Evolutionary conservation across 2,113 vertebrate genomes (phyloP).

Genomic region (Numida meleagris): DNA sequence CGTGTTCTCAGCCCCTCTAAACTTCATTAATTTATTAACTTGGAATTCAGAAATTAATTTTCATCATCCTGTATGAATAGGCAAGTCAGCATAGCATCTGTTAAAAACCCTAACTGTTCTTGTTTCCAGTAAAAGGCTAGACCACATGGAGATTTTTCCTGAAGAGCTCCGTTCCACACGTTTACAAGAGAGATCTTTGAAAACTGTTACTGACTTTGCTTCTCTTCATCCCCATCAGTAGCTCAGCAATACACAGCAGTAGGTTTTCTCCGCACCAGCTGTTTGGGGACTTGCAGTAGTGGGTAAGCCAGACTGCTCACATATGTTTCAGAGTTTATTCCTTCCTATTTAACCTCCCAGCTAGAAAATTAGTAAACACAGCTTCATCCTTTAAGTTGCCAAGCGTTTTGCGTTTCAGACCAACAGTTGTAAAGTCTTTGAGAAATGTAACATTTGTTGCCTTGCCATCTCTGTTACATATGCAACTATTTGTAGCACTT

Average conservation of each 20-base stretch:
- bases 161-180: background rate
- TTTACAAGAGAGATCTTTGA: background rate
- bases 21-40: background rate
- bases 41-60: background rate
- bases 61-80: background rate
- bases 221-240: background rate
- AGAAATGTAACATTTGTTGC: background rate
- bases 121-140: background rate
- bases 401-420: conserved; percentile 48
- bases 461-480: conserved; percentile 2
- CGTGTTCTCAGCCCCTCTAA: background rate
- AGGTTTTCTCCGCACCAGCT: conserved; percentile 49
- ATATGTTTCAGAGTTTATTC: conserved; percentile 62
- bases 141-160: background rate
- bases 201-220: background rate
- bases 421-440: conserved; percentile 4
- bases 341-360: conserved; percentile 64
- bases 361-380: conserved; percentile 69
- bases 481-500: background rate
- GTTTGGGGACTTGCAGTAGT: conserved; percentile 47
- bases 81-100: background rate
- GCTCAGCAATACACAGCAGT: background rate
- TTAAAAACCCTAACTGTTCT: background rate
- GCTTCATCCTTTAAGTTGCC: conserved; percentile 62
- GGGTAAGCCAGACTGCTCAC: conserved; percentile 42